Evolutionary conservation across 2,888 invertebrate genomes (phyloP), one percentile per base, ranked within the genome.

Genomic region (Lasius platythorax): DNA sequence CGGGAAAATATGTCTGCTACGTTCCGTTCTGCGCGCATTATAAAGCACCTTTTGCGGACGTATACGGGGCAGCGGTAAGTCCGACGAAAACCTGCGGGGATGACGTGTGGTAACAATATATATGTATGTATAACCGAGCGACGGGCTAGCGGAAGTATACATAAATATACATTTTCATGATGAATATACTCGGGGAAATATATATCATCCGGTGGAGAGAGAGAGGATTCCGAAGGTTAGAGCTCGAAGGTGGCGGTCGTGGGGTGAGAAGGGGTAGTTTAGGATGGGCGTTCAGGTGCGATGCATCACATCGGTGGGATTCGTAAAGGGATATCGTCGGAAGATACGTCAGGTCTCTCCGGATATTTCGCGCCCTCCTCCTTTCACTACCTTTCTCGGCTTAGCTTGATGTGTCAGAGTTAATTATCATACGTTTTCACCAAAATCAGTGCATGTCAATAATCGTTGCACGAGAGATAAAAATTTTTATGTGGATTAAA

Each of bases 91-190:
- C 9, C 50, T 33, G 46, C 79, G 50, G 68, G 73, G 40, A 70
- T 79, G 82, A 40, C 72, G 67, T 67, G 83, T 58, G 84, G 72
- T 85, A 86, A 85, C 86, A 88, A 89, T 89, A 87, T 83, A 64
- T 85, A 67, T 88, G 81, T 87, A 84, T 50, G 37, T 66, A 82
- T 85, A 82, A 78, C 76, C 74, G 23, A 74, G 78, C 18, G 56
- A 76, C 75, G 81, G 68, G 79, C 61, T 76, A 85, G 58, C 72
- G 78, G 74, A 87, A 87, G 83, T 90, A 76, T 85, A 87, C 87
- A 87, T 89, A 89, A 90, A 91, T 91, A 92, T 90, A 89, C 87
- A 90, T 92, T 90, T 91, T 90, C 91, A 91, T 91, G 92, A 92
- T 87, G 87, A 90, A 91, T 90, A 89, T 87, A 91, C 87, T 85